A percentile compares a stretch with the other conserved stretches of the same genome.
These are phyloP conservation scores for Habrosyne pyritoides DNA, from an alignment of 2,888 invertebrate species.

Conservation along the genomic window DNA sequence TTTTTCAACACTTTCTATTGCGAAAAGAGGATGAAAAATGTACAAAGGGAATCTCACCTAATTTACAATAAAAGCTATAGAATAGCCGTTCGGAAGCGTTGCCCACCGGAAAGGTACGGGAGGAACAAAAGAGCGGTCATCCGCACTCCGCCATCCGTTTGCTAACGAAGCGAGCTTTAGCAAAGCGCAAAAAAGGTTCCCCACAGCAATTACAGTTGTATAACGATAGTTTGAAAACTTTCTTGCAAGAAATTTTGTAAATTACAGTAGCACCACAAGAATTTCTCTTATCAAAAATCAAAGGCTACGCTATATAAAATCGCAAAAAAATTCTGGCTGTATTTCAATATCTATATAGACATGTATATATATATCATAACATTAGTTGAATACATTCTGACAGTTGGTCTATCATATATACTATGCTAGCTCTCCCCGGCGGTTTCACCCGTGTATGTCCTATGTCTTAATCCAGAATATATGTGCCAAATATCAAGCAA, in stretches of 20 bases:
- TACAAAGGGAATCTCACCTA: not conserved
- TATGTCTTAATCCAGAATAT: no score
- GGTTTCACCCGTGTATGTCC: no score
- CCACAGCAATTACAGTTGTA: constrained; percentile 39
- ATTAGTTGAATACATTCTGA: no score
- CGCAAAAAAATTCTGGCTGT: no score
- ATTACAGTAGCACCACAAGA: not conserved
- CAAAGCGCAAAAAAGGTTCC: constrained; percentile 36
- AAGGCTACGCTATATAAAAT: not conserved
- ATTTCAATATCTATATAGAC: no score
- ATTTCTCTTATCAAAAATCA: not conserved
- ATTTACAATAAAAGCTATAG: constrained; percentile 50
- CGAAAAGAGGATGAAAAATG: not conserved
- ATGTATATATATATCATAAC: no score
- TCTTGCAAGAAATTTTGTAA: constrained; percentile 9
- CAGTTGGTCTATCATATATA: no score
- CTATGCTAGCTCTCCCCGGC: no score
- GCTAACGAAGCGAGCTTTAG: constrained; percentile 42
- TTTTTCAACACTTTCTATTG: constrained; percentile 3
- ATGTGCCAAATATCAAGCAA: no score
- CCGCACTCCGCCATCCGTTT: constrained; percentile 30
- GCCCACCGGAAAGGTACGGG: constrained; percentile 34
- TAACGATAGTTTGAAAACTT: constrained; percentile 22
- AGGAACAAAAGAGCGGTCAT: constrained; percentile 46
- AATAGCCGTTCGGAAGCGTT: constrained; percentile 43